These are phyloP conservation scores for Dastarcus helophoroides DNA, from an alignment of 2,888 invertebrate genomes.

Conservation along the genomic window DNA sequence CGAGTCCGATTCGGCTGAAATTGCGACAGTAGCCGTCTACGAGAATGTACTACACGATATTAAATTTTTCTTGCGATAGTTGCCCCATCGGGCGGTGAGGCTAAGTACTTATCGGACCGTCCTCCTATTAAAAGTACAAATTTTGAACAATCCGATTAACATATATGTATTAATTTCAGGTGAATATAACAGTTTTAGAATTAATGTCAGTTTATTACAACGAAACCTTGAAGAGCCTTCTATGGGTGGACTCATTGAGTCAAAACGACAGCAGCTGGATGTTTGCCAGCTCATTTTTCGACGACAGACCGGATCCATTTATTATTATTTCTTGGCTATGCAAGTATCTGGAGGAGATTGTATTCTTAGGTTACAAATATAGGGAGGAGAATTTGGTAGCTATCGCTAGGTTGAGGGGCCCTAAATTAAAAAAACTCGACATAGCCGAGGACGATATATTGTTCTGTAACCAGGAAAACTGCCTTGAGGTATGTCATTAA, in stretches of 20 bases:
- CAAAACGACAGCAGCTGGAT: constrained; percentile 23
- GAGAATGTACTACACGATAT: too few species aligned
- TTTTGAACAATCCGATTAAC: background rate
- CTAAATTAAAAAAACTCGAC: constrained; percentile 42
- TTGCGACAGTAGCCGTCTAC: too few species aligned
- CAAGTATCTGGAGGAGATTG: constrained; percentile 45
- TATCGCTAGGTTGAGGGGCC: constrained; percentile 49
- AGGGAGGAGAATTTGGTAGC: constrained; percentile 51
- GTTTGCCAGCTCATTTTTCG: constrained; percentile 23
- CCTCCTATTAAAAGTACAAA: too few species aligned
- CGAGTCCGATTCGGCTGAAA: too few species aligned
- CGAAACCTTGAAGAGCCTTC: constrained; percentile 43
- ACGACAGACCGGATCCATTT: constrained; percentile 43
- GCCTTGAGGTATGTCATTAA: constrained; percentile 6
- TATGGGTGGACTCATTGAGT: constrained; percentile 48
- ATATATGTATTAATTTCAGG: constrained; percentile 23
- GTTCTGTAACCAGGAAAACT: constrained; percentile 16
- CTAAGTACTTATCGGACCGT: too few species aligned
- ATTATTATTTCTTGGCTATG: constrained; percentile 58
- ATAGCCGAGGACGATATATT: constrained; percentile 44
- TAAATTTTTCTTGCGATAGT: too few species aligned
- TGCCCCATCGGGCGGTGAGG: too few species aligned
- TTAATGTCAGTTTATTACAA: constrained; percentile 42
- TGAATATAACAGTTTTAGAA: constrained; percentile 46
- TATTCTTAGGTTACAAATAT: constrained; percentile 47